Base-by-base conservation (phyloP, 2,797 vertebrate species). In the Hoplostethus mediterraneus region DNA sequence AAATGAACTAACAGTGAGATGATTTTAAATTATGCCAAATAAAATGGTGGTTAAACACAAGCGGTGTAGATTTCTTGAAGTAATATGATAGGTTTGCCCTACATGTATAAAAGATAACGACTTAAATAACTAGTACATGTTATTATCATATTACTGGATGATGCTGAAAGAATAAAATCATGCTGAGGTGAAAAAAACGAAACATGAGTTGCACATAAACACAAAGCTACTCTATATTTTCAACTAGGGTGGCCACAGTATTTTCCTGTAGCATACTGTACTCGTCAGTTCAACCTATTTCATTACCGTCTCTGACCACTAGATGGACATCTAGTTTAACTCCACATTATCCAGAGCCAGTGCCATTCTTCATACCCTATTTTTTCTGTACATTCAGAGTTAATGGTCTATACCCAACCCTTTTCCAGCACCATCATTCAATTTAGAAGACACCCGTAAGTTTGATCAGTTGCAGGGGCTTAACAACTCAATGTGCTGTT, bases 1-100 rank as follows among this genome's bases (percentile, higher is more conserved):
- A 94, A 93, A 94, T 95, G 90, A 91, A 95, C 94, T 96, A 96
- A 97, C 93, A 90, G 90, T 95, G 93, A 94, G 91, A 94, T 93
- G 80, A 90, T 90, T 95, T 95, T 94, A 95, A 96, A 95, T 97
- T 95, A 96, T 96, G 93, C 87, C 47, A 91, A 95, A 95, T 95
- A 95, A 94, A 93, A 92, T 71, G 81, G 86, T 92, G 83, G 82
- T 90, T 85, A 70, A 87, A 91, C 77, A 83, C 85, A 77, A 53
- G 51, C 0, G 11, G 16, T 59, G 1, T 4, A 4, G 47, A 42
- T 31, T 42, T 54, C 1, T 44, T 52, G 2, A 42, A 44, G 11
- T 52, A 11, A 11, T 11, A 12, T 10, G 5, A 13, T 21, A 17
- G 21, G 49, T 9, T 25, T 21, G 49, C n/a, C 5, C n/a, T 25